These are phyloP conservation scores for Muscina levida DNA, from an alignment of 2,888 invertebrate genomes.

Conservation along the genomic window DNA sequence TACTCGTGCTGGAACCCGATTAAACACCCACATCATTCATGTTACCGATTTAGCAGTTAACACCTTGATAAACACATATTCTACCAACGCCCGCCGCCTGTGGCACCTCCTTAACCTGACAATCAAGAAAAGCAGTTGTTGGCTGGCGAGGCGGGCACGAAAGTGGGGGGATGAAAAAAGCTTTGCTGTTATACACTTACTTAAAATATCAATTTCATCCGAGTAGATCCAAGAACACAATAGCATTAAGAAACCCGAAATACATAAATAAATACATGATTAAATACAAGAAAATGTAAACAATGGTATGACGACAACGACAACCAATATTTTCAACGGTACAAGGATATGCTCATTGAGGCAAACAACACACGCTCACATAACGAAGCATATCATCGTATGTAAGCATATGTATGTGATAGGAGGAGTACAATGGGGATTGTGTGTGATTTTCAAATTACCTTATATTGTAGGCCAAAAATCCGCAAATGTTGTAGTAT, in stretches of 20 bases:
- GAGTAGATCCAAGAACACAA: slow-evolving; percentile 36
- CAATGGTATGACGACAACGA: slow-evolving; percentile 24
- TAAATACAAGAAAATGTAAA: slow-evolving; percentile 45
- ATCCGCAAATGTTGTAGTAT: slow-evolving; percentile 32
- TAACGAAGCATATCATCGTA: neutral
- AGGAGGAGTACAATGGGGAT: neutral
- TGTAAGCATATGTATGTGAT: neutral
- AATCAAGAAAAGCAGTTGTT: neutral
- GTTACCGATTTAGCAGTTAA: slow-evolving; percentile 48
- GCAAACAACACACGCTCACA: neutral
- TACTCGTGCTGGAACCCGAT: neutral
- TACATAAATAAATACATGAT: slow-evolving; percentile 59
- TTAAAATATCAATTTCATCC: slow-evolving; percentile 60
- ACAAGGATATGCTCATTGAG: neutral
- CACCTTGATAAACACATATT: slow-evolving; percentile 42
- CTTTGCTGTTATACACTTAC: slow-evolving; percentile 54
- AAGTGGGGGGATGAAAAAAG: neutral
- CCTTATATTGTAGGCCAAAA: slow-evolving; percentile 24
- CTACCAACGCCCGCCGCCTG: neutral
- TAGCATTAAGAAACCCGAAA: slow-evolving; percentile 49
- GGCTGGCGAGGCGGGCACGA: neutral
- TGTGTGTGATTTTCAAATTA: slow-evolving; percentile 44
- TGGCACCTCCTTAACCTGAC: neutral
- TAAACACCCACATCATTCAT: slow-evolving; percentile 11
- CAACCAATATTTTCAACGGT: too few species aligned